Evolutionary conservation across 2,888 invertebrate genomes (phyloP).

Genomic region (Eupithecia tripunctaria): DNA sequence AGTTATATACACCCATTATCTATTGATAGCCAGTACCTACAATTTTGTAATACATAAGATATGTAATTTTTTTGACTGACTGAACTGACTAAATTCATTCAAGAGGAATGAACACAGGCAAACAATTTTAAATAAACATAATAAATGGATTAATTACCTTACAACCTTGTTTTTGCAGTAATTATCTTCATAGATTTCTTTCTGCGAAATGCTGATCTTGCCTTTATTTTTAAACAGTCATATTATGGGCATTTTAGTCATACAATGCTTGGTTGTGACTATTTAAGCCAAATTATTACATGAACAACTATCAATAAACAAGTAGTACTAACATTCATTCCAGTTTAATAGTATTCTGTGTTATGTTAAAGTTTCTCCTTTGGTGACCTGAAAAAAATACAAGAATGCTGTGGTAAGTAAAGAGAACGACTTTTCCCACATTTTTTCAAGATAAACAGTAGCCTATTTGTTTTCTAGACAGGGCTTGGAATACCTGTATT

Average conservation of each 20-base stretch:
- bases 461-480: too few relatives aligned
- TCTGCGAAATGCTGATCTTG: background rate
- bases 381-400: slow-evolving; percentile 88
- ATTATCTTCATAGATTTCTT: background rate
- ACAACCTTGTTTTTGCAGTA: background rate
- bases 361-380: slow-evolving; percentile 94
- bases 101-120: background rate
- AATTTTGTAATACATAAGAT: background rate
- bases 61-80: background rate
- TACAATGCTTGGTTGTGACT: background rate
- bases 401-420: slow-evolving; percentile 26
- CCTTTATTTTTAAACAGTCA: background rate
- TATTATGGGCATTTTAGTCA: background rate
- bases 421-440: background rate
- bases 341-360: slow-evolving; percentile 2
- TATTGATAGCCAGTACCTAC: background rate
- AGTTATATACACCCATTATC: background rate
- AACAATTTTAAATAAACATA: background rate
- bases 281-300: background rate
- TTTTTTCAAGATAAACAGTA: background rate
- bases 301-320: slow-evolving; percentile 12
- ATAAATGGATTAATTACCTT: background rate
- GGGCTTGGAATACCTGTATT: too few relatives aligned
- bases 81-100: background rate
- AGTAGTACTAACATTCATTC: slow-evolving; percentile 23